phyloP scores from a whole-genome alignment of 2,113 vertebrate species.

The Pachycephala philippinensis region DNA sequence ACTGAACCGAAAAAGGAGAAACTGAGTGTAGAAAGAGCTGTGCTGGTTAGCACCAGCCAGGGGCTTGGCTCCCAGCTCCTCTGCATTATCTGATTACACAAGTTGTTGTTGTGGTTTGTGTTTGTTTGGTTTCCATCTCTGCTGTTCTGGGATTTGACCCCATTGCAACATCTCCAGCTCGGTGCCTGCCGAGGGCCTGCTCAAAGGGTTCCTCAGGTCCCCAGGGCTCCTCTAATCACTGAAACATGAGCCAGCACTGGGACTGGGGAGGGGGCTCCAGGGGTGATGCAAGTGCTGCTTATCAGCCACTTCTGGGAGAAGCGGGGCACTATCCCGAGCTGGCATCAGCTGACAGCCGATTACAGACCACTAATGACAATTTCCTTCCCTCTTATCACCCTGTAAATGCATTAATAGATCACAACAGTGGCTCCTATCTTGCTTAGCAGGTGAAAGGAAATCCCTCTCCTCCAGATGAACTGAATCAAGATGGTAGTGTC shows the following conservation, averaged over 20 bases:
- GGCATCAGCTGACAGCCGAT: background rate
- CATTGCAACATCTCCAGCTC: background rate
- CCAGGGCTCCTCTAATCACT: background rate
- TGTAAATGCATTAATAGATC: background rate
- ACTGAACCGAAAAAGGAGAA: background rate
- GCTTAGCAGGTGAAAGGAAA: background rate
- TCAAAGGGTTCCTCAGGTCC: background rate
- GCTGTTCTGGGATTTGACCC: background rate
- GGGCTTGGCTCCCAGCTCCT: background rate
- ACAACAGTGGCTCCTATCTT: background rate
- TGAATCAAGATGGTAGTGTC: background rate
- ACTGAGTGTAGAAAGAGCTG: background rate
- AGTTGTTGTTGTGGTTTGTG: background rate
- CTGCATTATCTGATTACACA: background rate
- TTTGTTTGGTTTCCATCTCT: background rate
- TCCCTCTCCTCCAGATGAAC: background rate
- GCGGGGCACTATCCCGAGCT: accelerated
- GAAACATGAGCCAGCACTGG: accelerated
- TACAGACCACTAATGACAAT: background rate
- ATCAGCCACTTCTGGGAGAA: background rate
- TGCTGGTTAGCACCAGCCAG: background rate
- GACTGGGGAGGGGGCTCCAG: background rate
- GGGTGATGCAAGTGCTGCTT: accelerated
- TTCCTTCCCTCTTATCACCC: accelerated
- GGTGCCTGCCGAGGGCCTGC: background rate